phyloP scores from a whole-genome alignment of 2,113 vertebrate species.

The Hyperopisus bebe region DNA sequence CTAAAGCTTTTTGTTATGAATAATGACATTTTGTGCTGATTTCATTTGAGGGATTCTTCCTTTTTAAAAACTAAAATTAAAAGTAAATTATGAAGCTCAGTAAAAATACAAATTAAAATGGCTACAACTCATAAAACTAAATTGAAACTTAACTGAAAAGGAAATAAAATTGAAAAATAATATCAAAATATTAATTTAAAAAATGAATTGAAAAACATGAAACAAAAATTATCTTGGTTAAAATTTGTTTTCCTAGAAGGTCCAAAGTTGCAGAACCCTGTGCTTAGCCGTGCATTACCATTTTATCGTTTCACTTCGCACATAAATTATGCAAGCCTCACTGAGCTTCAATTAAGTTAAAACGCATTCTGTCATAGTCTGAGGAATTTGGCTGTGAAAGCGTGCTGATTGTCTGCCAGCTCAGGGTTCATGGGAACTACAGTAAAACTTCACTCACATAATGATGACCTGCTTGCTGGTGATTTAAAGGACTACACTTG shows the following conservation, averaged over 20 bases:
- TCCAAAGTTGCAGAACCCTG: not conserved
- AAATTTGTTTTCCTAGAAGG: not conserved
- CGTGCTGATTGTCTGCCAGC: not conserved
- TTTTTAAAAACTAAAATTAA: not conserved
- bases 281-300: not conserved
- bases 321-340: not conserved
- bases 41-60: not conserved
- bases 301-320: not conserved
- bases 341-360: slow-evolving; percentile 6
- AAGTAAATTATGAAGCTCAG: not conserved
- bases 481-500: not conserved
- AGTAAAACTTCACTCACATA: not conserved
- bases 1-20: not conserved
- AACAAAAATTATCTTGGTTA: not conserved
- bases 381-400: slow-evolving; percentile 10
- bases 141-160: not conserved
- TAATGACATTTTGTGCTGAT: not conserved
- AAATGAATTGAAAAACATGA: not conserved
- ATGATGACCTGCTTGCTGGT: not conserved
- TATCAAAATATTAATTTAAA: not conserved
- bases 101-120: not conserved
- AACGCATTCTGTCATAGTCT: not conserved
- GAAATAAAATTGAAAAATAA: not conserved
- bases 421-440: not conserved
- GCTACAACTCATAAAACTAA: not conserved